Evolutionary conservation across 2,797 vertebrate species (phyloP), one percentile per base, ranked within the genome.

Genomic region (Pagetopsis macropterus): DNA sequence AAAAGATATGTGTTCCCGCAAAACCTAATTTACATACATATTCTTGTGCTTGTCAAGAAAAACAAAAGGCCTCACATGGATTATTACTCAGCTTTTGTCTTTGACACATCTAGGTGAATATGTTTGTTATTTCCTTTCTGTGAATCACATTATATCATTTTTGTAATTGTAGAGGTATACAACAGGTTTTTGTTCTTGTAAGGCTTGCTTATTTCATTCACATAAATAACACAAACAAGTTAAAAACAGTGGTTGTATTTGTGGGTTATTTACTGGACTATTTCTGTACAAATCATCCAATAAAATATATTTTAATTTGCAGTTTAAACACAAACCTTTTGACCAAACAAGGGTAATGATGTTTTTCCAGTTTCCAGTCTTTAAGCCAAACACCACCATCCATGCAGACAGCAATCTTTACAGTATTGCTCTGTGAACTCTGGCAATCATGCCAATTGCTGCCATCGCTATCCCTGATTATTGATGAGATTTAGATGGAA

Each of bases 401-500:
- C 49, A 45, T 3, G 13, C 33, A 72, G 54, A 81, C 70, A 70
- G 72, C 51, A 78, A 72, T 76, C 72, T 51, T 60, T 51, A 72
- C 45, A 50, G 71, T 44, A 79, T 57, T 76, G 72, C 81, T 82
- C 71, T 64, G 70, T 84, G 78, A 86, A 86, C 74, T 50, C 46
- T n/a, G 59, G 74, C 65, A 80, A 88, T 80, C 79, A 83, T 71
- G 69, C 81, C 87, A 81, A 87, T 83, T 83, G 72, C 87, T 65
- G 49, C 65, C 55, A 70, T 50, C 12, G 21, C 75, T 49, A 46
- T 70, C 61, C 61, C 74, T 85, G 89, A 92, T 92, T 92, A 92
- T 92, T 89, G 81, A 89, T 75, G 66, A 80, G 74, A 80, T 84
- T 88, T 83, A 76, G 79, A 90, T 81, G 82, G 75, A 87, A 92